Conservation (phyloP, 1,140 invertebrate species). For the Musca vetustissima region DNA sequence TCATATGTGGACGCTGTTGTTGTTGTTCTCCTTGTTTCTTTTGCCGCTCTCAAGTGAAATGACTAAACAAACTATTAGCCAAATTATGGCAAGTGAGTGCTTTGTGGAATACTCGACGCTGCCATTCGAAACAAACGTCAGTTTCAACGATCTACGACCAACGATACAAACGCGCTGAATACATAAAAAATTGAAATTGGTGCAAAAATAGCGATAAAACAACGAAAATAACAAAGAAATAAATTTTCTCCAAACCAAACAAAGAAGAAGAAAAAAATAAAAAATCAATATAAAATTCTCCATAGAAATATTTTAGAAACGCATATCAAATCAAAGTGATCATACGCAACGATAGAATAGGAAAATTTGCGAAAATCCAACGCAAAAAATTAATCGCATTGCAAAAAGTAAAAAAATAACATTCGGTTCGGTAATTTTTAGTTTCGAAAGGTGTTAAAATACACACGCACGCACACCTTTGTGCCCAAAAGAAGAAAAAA, state of each 20-base stretch:
- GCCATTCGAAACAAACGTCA: slow-evolving; percentile 31
- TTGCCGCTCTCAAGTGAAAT: not conserved
- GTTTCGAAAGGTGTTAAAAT: too few species aligned
- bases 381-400: too few species aligned
- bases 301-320: not conserved
- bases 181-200: slow-evolving; percentile 17
- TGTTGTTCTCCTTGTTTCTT: not conserved
- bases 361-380: too few species aligned
- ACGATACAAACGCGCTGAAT: slow-evolving; percentile 29
- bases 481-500: too few species aligned
- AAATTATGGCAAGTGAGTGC: not conserved
- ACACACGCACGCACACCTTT: too few species aligned
- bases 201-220: slow-evolving; percentile 12
- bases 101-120: slow-evolving; percentile 19
- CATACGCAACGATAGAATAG: too few species aligned
- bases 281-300: not conserved
- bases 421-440: too few species aligned
- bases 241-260: slow-evolving; percentile 5
- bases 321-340: slow-evolving; percentile 1
- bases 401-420: too few species aligned
- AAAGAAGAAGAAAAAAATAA: too few species aligned
- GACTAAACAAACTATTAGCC: not conserved
- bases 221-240: not conserved
- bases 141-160: slow-evolving; percentile 31
- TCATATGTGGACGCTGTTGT: too few species aligned